Conservation (phyloP, 2,113 vertebrate species). For the Neolamprologus toae region DNA sequence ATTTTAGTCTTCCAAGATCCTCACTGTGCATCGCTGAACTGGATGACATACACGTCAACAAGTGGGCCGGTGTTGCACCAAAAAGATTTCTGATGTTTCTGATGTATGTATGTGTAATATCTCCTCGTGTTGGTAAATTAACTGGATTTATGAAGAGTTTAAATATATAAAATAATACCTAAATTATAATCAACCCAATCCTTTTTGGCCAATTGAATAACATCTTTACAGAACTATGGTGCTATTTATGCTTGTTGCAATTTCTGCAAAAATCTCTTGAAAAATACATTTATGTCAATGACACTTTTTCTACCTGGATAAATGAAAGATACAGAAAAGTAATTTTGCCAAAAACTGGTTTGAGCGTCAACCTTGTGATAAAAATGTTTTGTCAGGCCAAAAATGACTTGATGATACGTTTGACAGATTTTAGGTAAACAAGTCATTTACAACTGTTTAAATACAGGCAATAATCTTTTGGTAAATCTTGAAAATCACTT, state of each 20-base stretch:
- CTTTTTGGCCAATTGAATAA: neutral
- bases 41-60: neutral
- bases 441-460: neutral
- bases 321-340: accelerated
- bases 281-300: neutral
- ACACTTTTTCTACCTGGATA: neutral
- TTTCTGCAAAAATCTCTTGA: neutral
- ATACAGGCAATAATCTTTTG: neutral
- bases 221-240: accelerated
- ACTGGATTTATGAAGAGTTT: neutral
- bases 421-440: neutral
- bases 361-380: neutral
- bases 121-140: neutral
- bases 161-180: neutral
- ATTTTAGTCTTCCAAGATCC: neutral
- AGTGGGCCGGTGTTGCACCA: neutral
- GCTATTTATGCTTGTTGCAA: neutral
- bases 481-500: neutral
- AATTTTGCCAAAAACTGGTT: neutral
- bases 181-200: neutral
- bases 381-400: accelerated
- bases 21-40: neutral
- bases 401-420: accelerated
- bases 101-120: neutral
- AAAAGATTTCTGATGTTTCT: neutral